Percentiles rank a stretch among this genome's conserved stretches.
These are phyloP conservation scores for Hypselothyrea guttata DNA, from an alignment of 2,888 invertebrate species.

Conservation along the genomic window DNA sequence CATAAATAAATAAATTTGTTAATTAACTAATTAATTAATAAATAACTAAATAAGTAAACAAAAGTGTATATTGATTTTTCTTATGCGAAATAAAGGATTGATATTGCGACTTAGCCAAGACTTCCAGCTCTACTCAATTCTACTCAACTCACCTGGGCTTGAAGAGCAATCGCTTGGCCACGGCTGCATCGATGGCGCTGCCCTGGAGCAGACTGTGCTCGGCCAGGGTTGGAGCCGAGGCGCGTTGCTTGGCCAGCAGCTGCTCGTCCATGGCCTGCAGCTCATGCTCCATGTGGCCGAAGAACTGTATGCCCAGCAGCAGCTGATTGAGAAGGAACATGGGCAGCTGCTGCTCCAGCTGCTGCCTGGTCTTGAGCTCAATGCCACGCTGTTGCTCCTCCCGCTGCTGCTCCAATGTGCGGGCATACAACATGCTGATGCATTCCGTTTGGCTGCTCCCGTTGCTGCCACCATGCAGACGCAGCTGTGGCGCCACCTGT, in stretches of 20 bases:
- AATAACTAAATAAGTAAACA: no score
- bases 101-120: no score
- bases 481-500: constrained; percentile 52
- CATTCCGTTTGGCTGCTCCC: constrained; percentile 55
- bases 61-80: no score
- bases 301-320: constrained; percentile 89
- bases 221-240: constrained; percentile 71
- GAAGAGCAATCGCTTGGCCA: constrained; percentile 86
- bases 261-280: constrained; percentile 70
- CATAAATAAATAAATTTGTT: no score
- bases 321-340: constrained; percentile 90
- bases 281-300: constrained; percentile 87
- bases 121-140: no score
- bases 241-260: constrained; percentile 69
- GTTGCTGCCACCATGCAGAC: constrained; percentile 62
- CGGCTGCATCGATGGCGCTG: constrained; percentile 87
- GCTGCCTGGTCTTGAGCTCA: constrained; percentile 82
- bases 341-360: constrained; percentile 85
- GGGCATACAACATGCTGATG: constrained; percentile 59
- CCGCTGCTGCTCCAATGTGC: constrained; percentile 67
- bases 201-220: constrained; percentile 86
- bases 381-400: constrained; percentile 71
- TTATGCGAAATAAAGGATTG: no score
- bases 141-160: constrained; percentile 75
- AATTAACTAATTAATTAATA: no score